Conservation (phyloP, 2,113 vertebrate species). For the Taxidea taxus region DNA sequence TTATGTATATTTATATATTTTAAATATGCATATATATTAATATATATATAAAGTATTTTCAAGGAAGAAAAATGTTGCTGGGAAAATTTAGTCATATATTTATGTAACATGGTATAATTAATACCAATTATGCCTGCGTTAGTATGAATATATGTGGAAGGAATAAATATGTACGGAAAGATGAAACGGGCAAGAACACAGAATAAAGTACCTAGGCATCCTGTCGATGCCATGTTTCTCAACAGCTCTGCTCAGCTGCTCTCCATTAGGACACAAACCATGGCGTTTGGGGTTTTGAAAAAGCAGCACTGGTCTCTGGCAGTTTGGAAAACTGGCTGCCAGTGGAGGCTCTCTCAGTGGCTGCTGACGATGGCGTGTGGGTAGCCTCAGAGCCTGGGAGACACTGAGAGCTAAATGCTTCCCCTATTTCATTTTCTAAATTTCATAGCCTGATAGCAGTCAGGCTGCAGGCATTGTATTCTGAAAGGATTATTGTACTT, state of each 20-base stretch:
- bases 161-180: background rate
- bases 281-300: background rate
- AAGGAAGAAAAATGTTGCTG: conserved; percentile 51
- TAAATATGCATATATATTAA: background rate
- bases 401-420: conserved; percentile 23
- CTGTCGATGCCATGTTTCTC: conserved; percentile 17
- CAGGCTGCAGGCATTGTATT: conserved; percentile 58
- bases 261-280: background rate
- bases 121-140: background rate
- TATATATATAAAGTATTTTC: conserved; percentile 20
- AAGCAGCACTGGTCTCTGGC: background rate
- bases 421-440: conserved; percentile 63
- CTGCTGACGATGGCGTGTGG: background rate
- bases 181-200: background rate
- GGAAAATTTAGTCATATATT: conserved; percentile 18
- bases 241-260: conserved; percentile 15
- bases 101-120: background rate
- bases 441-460: conserved; percentile 57
- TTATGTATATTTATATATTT: too few relatives aligned
- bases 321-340: background rate
- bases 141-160: background rate
- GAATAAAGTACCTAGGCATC: background rate
- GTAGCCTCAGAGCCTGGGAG: conserved; percentile 33
- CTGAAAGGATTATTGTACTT: conserved; percentile 67
- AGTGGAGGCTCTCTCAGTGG: conserved; percentile 8